Conservation (phyloP, 2,113 vertebrate species). For the Centropus unirufus region DNA sequence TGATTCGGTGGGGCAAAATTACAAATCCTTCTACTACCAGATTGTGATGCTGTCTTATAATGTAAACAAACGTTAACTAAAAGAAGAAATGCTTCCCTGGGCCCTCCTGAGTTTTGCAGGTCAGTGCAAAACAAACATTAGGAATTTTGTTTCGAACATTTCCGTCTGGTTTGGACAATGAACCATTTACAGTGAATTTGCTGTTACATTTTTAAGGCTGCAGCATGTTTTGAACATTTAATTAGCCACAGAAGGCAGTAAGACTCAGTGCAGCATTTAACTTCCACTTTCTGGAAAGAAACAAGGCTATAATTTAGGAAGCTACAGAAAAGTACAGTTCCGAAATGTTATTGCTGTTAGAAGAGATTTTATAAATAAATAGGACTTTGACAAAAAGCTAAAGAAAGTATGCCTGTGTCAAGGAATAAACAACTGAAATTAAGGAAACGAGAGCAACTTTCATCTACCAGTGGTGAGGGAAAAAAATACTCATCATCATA, state of each 20-base stretch:
- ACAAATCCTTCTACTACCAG: neutral
- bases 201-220: neutral
- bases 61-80: neutral
- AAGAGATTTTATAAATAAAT: neutral
- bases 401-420: neutral
- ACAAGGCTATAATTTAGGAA: neutral
- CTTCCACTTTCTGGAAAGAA: neutral
- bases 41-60: neutral
- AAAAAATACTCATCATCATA: neutral
- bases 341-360: neutral
- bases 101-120: neutral
- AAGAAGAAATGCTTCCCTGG: neutral
- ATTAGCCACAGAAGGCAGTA: neutral
- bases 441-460: neutral
- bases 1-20: neutral
- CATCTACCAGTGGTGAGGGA: neutral
- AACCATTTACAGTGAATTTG: neutral
- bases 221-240: neutral
- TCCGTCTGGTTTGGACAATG: neutral
- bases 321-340: neutral
- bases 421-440: neutral
- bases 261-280: neutral
- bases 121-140: neutral
- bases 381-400: neutral
- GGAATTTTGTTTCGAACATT: neutral